These are phyloP conservation scores for Chromis chromis DNA, from an alignment of 2,797 vertebrate species.

Conservation along the genomic window DNA sequence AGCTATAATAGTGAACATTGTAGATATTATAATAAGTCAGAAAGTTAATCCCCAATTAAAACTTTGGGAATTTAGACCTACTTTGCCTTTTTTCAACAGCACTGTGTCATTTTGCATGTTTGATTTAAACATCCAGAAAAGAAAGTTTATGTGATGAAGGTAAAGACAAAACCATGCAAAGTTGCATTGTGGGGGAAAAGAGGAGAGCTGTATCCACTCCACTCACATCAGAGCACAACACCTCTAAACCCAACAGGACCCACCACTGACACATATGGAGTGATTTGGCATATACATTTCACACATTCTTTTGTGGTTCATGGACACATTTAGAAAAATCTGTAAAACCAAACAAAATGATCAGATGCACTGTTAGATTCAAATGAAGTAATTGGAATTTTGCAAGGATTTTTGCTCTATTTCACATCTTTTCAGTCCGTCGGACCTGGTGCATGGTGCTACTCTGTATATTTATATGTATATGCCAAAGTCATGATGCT, in stretches of 20 bases:
- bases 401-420: background rate
- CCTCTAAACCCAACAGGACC: slow-evolving; percentile 71
- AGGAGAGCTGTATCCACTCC: slow-evolving; percentile 90
- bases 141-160: slow-evolving; percentile 41
- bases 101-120: slow-evolving; percentile 38
- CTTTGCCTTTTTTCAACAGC: slow-evolving; percentile 64
- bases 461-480: slow-evolving; percentile 69
- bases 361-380: background rate
- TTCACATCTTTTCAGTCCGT: background rate
- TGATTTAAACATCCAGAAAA: slow-evolving; percentile 61
- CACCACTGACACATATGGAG: slow-evolving; percentile 75
- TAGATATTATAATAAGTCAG: background rate
- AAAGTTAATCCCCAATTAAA: slow-evolving; percentile 14
- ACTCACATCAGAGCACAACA: slow-evolving; percentile 79
- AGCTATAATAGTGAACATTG: background rate
- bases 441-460: background rate
- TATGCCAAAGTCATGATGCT: slow-evolving; percentile 84
- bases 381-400: slow-evolving; percentile 1
- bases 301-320: slow-evolving; percentile 27
- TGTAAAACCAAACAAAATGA: slow-evolving; percentile 4
- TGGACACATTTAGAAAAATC: background rate
- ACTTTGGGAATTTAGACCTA: background rate
- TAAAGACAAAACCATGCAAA: slow-evolving; percentile 76
- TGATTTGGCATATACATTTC: slow-evolving; percentile 84
- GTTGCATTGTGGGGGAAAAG: slow-evolving; percentile 75